Conservation (phyloP, 2,797 vertebrate genomes). For the Bryconaethiops microstoma region DNA sequence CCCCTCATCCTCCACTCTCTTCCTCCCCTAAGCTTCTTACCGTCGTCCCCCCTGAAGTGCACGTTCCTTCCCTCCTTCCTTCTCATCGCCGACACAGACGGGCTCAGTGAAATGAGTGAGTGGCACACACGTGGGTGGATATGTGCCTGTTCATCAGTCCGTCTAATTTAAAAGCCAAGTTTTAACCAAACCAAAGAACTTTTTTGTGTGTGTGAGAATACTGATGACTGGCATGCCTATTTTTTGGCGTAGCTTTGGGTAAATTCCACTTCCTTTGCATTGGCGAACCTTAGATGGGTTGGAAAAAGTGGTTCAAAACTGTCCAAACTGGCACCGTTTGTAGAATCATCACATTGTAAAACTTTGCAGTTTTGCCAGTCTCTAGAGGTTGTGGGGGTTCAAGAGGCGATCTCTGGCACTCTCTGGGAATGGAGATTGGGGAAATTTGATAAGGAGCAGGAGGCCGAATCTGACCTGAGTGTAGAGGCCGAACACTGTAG, state of each 20-base stretch:
- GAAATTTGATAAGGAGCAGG: neutral
- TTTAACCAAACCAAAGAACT: neutral
- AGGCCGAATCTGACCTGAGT: neutral
- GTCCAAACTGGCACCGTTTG: neutral
- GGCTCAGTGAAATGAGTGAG: conserved; percentile 7
- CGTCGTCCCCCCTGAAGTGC: neutral
- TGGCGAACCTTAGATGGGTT: neutral
- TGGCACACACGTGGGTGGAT: conserved; percentile 1
- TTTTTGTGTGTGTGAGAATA: neutral
- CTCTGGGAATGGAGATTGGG: neutral
- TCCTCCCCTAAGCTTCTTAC: conserved; percentile 27
- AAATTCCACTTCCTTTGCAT: neutral
- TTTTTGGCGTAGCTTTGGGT: neutral
- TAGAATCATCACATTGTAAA: neutral
- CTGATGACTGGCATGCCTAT: neutral
- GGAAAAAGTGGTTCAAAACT: neutral
- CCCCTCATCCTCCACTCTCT: conserved; percentile 35
- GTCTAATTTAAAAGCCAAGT: neutral
- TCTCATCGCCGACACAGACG: neutral
- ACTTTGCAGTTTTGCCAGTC: neutral
- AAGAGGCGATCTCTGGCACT: neutral
- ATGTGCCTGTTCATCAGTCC: neutral
- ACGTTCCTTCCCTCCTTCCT: conserved; percentile 8
- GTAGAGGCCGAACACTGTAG: neutral
- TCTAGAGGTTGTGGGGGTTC: neutral